Conservation (phyloP, 2,797 vertebrate species). For the Sphenodon punctatus region DNA sequence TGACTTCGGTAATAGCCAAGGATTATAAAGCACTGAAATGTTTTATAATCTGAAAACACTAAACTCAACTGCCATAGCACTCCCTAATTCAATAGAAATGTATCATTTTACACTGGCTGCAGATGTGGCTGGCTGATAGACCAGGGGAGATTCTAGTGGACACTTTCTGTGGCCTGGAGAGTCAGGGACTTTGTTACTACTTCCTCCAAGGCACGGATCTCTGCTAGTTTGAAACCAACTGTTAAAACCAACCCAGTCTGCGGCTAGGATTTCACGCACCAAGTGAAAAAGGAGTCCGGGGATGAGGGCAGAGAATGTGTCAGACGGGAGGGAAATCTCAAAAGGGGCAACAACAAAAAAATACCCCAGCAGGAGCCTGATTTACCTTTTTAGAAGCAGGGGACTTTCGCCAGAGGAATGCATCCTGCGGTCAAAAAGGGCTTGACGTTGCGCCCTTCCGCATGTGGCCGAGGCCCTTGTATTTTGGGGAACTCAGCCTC, state of each 20-base stretch:
- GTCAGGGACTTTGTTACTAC: accelerated
- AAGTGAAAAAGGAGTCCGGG: neutral
- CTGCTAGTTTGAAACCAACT: neutral
- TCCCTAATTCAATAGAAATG: too few relatives aligned
- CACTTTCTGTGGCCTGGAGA: neutral
- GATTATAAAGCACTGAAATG: neutral
- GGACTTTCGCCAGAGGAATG: too few relatives aligned
- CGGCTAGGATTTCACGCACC: neutral
- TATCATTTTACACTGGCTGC: too few relatives aligned
- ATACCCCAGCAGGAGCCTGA: neutral
- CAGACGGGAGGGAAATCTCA: neutral
- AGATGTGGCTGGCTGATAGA: neutral
- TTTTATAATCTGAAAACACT: too few relatives aligned
- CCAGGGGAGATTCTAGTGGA: neutral
- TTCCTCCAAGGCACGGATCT: neutral
- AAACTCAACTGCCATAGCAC: too few relatives aligned
- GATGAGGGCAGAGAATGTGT: accelerated
- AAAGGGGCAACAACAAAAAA: neutral
- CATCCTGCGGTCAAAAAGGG: neutral
- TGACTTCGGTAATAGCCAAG: neutral
- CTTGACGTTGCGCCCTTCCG: neutral
- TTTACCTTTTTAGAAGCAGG: too few relatives aligned
- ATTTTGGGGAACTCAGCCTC: neutral
- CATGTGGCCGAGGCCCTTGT: neutral
- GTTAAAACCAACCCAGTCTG: neutral